Percentiles rank a stretch among this genome's conserved stretches.
Conservation (phyloP, 2,888 invertebrate genomes). For the Reticulitermes lucifugus region DNA sequence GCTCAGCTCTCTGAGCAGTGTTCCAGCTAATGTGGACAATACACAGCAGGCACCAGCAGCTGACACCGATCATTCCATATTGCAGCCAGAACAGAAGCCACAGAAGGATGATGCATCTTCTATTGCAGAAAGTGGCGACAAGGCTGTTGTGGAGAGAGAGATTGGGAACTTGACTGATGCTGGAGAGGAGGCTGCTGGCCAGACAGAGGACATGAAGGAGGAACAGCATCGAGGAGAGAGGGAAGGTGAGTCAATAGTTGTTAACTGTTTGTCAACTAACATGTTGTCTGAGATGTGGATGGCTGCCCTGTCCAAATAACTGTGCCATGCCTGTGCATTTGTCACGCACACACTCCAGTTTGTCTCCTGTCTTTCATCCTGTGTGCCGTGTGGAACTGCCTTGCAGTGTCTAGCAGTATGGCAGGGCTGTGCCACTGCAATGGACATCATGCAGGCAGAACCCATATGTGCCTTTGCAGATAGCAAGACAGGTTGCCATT, state of each 20-base stretch:
- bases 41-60: neutral
- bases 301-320: too few species aligned
- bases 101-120: conserved; percentile 28
- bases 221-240: conserved; percentile 51
- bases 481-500: too few species aligned
- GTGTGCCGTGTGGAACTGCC: too few species aligned
- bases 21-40: conserved; percentile 31
- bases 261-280: too few species aligned
- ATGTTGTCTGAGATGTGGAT: too few species aligned
- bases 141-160: neutral
- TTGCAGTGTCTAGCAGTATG: too few species aligned
- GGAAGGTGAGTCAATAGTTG: conserved; percentile 46
- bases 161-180: neutral
- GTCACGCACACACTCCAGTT: too few species aligned
- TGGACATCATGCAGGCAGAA: too few species aligned
- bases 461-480: too few species aligned
- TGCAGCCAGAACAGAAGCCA: neutral
- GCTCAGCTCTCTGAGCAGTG: conserved; percentile 65
- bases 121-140: neutral
- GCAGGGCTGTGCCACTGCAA: too few species aligned
- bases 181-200: conserved; percentile 33
- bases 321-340: too few species aligned
- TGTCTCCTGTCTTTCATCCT: too few species aligned
- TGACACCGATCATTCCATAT: neutral
- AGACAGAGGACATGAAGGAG: conserved; percentile 48